phyloP scores from a whole-genome alignment of 2,797 vertebrate genomes.

The Brachyrhaphis roseni region DNA sequence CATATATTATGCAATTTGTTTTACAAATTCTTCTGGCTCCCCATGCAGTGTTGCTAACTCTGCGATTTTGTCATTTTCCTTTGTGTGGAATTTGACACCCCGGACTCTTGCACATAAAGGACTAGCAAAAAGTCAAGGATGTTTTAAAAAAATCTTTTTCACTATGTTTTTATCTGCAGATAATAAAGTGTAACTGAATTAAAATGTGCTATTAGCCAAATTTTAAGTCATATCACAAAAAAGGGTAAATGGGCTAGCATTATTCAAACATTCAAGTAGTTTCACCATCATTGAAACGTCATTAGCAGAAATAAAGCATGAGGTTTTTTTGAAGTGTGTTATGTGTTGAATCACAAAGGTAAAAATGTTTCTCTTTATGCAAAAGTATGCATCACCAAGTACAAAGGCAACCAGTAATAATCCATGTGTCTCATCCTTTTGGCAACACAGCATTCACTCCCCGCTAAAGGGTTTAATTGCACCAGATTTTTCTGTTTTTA shows the following conservation, averaged over 20 bases:
- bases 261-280: neutral
- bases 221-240: neutral
- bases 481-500: neutral
- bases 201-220: neutral
- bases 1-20: neutral
- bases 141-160: neutral
- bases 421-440: neutral
- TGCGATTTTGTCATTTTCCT: neutral
- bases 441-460: neutral
- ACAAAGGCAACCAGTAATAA: neutral
- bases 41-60: neutral
- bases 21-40: neutral
- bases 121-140: neutral
- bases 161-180: neutral
- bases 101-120: neutral
- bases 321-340: neutral
- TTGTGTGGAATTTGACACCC: neutral
- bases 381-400: neutral
- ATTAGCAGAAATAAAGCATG: neutral
- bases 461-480: slow-evolving; percentile 21
- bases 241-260: neutral
- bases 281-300: neutral
- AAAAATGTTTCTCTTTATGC: neutral
- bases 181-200: neutral
- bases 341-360: neutral